These are phyloP conservation scores for Pomacea maculata DNA, from an alignment of 1,140 invertebrate species.

Conservation along the genomic window DNA sequence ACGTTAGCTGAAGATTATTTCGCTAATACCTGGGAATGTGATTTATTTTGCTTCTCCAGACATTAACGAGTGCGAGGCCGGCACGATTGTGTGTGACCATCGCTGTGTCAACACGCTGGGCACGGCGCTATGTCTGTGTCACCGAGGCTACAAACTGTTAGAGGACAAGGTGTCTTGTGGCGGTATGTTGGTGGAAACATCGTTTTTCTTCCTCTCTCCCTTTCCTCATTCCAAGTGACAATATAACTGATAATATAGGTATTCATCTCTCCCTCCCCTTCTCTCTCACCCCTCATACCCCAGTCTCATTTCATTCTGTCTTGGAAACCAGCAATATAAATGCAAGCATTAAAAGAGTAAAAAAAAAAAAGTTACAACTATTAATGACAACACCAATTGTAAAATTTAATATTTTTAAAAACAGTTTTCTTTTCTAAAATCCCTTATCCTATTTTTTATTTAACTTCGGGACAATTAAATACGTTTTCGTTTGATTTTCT, in stretches of 20 bases:
- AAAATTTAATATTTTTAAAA: no score
- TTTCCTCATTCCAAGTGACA: not conserved
- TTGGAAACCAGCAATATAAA: no score
- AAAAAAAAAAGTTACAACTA: no score
- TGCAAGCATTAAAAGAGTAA: no score
- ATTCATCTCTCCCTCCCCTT: not conserved
- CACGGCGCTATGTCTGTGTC: constrained; percentile 51
- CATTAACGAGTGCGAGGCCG: constrained; percentile 35
- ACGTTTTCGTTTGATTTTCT: no score
- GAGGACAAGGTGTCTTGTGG: constrained; percentile 51
- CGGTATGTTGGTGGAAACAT: constrained; percentile 17
- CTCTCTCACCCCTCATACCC: constrained; percentile 6
- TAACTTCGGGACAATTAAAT: no score
- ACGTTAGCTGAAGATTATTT: not conserved
- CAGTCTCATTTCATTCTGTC: not conserved
- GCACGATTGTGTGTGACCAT: constrained; percentile 41
- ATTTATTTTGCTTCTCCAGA: constrained; percentile 14
- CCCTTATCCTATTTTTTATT: no score
- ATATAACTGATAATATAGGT: not conserved
- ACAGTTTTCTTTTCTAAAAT: no score
- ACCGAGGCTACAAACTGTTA: constrained; percentile 50
- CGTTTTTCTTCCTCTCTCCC: not conserved
- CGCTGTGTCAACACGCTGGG: constrained; percentile 38
- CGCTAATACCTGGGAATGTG: no score
- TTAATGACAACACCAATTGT: no score